A percentile compares a stretch with the other conserved stretches of the same genome.
Evolutionary conservation across 1,140 invertebrate genomes (phyloP).

Genomic region (Thaumatotibia leucotreta): DNA sequence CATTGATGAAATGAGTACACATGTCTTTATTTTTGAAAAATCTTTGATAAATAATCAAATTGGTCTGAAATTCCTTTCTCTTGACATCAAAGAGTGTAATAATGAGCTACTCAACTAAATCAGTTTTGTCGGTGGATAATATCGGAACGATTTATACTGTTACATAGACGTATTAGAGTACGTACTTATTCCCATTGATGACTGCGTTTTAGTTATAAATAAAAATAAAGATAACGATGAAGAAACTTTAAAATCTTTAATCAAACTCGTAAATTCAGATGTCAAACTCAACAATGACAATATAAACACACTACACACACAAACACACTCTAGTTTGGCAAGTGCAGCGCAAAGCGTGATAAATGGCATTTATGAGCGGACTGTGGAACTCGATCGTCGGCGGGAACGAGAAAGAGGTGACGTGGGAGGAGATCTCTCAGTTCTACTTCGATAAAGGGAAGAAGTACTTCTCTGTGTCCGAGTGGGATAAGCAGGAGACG

Average conservation of each 20-base stretch:
- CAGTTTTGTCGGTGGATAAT: not conserved
- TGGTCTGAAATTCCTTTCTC: not conserved
- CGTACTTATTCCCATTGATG: not conserved
- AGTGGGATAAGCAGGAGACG: conserved; percentile 78
- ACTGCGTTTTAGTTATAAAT: not conserved
- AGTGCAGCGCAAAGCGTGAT: conserved; percentile 32
- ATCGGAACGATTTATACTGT: conserved; percentile 2
- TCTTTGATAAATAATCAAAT: not conserved
- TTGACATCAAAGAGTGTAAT: not conserved
- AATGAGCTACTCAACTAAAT: not conserved
- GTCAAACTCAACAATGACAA: conserved; percentile 17
- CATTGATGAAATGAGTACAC: not conserved
- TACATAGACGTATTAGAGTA: not conserved
- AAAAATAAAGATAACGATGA: not conserved
- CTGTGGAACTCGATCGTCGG: conserved; percentile 70
- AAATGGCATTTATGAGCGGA: conserved; percentile 70
- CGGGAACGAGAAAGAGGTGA: conserved; percentile 50
- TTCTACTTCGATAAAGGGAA: conserved; percentile 79
- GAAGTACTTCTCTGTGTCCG: conserved; percentile 82
- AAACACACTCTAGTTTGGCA: conserved; percentile 29
- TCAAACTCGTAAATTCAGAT: conserved; percentile 27
- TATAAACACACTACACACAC: conserved; percentile 28
- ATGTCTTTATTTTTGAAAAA: not conserved
- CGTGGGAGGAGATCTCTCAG: conserved; percentile 66
- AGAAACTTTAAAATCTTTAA: not conserved